Evolutionary conservation across 1,140 invertebrate genomes (phyloP), one percentile per base, ranked within the genome.

Genomic region (Bombyx mori): DNA sequence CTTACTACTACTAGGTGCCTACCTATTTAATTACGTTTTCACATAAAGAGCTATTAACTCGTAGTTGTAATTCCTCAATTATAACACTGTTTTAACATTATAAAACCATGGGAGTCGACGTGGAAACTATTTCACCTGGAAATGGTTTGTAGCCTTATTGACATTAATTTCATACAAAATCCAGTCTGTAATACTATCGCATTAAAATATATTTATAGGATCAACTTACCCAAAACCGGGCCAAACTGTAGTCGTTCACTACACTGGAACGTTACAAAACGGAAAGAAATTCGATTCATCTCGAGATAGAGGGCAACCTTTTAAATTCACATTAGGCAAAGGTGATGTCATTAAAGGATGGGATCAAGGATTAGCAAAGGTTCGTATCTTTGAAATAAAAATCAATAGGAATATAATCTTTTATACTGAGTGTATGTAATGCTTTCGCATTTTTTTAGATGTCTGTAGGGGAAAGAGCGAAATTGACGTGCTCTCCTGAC

Each of bases 321-420:
- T 99, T 86, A 97, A 97, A 82, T 98, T 99, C 86, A 94, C 91
- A 72, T 93, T 98, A 72, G 97, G 97, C 48, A 93, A 93, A 79
- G 96, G 96, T 57, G 96, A 98, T 89, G 96, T 98, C 7, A 99
- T 99, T 79, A 95, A 95, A 82, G 97, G 97, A 42, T 98, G 97
- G 97, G 97, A 99, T 77, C 93, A 97, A 88, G 97, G 97, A 62
- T 93, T 98, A 57, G 94, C 96, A 52, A 93, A 95, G 89, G 93
- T 95, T 35, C 4, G 26, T 35, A 35, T 35, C 4, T 35, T 5
- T 35, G 26, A 35, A 35, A 35, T 35, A 35, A 35, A 35, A 35
- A 35, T 35, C 26, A 18, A 18, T 18, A 45, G 44, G 44, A 45
- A 45, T 45, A 45, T 45, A 1, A 45, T 45, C 1, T 8, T 49